These are phyloP conservation scores for Mesoclemmys tuberculata DNA, from an alignment of 2,113 vertebrate species.

Conservation along the genomic window DNA sequence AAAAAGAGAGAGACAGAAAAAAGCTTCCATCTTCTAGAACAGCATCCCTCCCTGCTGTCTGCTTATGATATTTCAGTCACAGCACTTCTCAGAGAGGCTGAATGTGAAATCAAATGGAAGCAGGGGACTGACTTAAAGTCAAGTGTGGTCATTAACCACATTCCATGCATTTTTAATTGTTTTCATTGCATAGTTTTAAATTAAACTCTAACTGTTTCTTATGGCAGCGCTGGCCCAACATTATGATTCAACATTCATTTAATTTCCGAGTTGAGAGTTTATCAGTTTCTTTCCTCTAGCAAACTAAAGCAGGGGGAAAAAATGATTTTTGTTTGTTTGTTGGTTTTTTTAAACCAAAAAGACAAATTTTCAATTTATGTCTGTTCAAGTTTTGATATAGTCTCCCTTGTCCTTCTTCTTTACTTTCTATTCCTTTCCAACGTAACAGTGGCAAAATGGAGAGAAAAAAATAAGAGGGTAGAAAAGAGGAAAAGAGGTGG, in stretches of 20 bases:
- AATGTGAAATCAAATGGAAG: not conserved
- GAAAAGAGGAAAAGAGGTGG: not conserved
- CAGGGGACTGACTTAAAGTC: not conserved
- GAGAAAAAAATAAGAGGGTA: not conserved
- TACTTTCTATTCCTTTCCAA: not conserved
- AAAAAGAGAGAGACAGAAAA: not conserved
- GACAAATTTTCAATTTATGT: not conserved
- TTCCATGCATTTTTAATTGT: conserved; percentile 26
- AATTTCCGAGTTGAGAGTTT: conserved; percentile 33
- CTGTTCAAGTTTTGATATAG: too few species aligned
- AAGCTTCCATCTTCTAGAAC: not conserved
- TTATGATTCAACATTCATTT: not conserved
- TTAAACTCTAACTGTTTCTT: conserved; percentile 18
- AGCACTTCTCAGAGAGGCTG: not conserved
- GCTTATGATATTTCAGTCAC: not conserved
- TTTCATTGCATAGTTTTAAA: conserved; percentile 6
- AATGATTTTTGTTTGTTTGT: not conserved
- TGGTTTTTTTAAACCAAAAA: not conserved
- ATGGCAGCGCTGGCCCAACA: not conserved
- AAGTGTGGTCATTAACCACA: not conserved
- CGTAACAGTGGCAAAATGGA: not conserved
- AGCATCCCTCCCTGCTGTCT: not conserved
- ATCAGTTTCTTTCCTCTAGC: conserved; percentile 17
- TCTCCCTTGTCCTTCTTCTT: not conserved
- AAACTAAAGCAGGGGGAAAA: not conserved